Evolutionary conservation across 2,113 vertebrate species (phyloP).

Genomic region (Anas platyrhynchos): DNA sequence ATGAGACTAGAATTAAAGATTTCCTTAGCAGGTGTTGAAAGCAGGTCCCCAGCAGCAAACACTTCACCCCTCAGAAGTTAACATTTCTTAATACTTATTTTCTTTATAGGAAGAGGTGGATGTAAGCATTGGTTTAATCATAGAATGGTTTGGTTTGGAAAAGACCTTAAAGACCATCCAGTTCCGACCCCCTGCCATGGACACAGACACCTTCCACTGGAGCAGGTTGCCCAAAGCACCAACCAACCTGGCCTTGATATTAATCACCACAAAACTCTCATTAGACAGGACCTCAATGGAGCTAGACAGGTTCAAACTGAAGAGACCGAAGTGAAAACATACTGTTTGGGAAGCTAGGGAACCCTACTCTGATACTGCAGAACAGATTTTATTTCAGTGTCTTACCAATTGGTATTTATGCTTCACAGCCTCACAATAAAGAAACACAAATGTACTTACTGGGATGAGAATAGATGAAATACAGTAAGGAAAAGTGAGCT

Average conservation of each 20-base stretch:
- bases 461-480: slow-evolving; percentile 8
- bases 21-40: background rate
- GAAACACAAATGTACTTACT: background rate
- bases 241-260: background rate
- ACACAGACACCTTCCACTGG: too few species aligned
- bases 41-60: background rate
- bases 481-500: background rate
- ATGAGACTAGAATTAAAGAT: background rate
- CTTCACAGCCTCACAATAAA: slow-evolving; percentile 1
- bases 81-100: background rate
- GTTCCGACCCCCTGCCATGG: too few species aligned
- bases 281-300: background rate
- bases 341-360: background rate
- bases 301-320: background rate
- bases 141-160: too few species aligned
- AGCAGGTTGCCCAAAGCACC: too few species aligned
- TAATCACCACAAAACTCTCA: background rate
- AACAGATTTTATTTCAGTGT: slow-evolving; percentile 37
- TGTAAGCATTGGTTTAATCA: background rate
- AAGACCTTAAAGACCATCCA: too few species aligned
- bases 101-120: background rate
- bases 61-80: background rate
- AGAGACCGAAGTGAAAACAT: slow-evolving; percentile 18
- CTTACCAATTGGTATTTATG: background rate
- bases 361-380: background rate